These are phyloP conservation scores for Phymatocera aterrima DNA, from an alignment of 2,888 invertebrate genomes.

Conservation along the genomic window DNA sequence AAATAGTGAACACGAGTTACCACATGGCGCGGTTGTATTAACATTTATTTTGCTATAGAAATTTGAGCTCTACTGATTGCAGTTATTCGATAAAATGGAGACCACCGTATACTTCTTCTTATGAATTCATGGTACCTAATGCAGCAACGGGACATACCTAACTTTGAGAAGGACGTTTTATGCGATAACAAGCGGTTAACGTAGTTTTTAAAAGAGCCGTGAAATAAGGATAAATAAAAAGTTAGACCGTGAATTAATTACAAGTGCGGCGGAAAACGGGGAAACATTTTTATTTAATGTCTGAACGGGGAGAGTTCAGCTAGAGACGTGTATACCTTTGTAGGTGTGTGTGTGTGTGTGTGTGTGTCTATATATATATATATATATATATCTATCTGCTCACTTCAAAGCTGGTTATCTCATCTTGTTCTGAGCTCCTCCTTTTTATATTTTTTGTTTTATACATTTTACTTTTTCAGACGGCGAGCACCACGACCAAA, in stretches of 20 bases:
- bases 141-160: background rate
- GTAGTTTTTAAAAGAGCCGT: conserved; percentile 34
- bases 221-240: conserved; percentile 52
- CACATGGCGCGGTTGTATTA: conserved; percentile 59
- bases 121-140: background rate
- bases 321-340: background rate
- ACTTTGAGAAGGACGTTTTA: background rate
- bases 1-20: conserved; percentile 67
- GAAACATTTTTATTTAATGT: conserved; percentile 70
- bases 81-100: background rate
- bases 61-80: background rate
- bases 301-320: conserved; percentile 65
- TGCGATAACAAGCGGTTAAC: conserved; percentile 23
- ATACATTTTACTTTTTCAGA: conserved; percentile 56
- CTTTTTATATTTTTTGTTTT: conserved; percentile 40
- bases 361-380: background rate
- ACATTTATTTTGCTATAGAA: background rate
- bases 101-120: too few relatives aligned
- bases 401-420: conserved; percentile 71
- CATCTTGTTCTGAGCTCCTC: conserved; percentile 56
- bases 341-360: background rate
- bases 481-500: conserved; percentile 45
- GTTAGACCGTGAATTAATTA: conserved; percentile 65
- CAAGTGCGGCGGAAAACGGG: conserved; percentile 57
- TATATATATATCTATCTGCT: background rate